A percentile compares a stretch with the other conserved stretches of the same genome.
Conservation (phyloP, 2,797 vertebrate genomes). For the Thaleichthys pacificus region DNA sequence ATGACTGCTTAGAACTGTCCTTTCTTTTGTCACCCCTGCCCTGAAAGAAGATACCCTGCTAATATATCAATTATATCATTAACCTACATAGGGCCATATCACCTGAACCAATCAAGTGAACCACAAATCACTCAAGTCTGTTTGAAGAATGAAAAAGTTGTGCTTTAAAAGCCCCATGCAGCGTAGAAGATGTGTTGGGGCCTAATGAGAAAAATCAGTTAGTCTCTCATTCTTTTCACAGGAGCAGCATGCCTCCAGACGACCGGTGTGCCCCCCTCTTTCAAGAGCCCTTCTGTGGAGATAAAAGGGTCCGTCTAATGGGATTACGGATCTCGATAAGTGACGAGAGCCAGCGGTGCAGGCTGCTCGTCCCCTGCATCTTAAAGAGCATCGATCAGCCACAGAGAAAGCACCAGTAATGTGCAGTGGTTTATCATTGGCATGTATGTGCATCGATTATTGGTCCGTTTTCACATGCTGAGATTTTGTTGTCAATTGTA, state of each 20-base stretch:
- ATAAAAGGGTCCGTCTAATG: conserved; percentile 71
- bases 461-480: conserved; percentile 15
- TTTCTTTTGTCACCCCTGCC: no score
- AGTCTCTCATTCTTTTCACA: background rate
- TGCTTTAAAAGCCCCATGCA: background rate
- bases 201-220: background rate
- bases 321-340: conserved; percentile 69
- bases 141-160: background rate
- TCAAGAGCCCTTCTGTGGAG: conserved; percentile 63
- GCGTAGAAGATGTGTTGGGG: background rate
- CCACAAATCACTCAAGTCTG: background rate
- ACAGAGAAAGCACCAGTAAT: conserved; percentile 24
- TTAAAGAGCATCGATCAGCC: conserved; percentile 59
- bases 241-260: background rate
- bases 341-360: conserved; percentile 55
- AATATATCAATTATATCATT: no score
- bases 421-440: conserved; percentile 29
- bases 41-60: no score
- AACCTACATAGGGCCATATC: no score
- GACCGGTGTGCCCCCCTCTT: conserved; percentile 24
- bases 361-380: conserved; percentile 56
- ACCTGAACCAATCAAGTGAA: background rate
- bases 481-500: background rate
- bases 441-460: conserved; percentile 9
- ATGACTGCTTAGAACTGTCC: no score